Conservation (phyloP, 2,797 vertebrate species). For the Darevskia mixta region DNA sequence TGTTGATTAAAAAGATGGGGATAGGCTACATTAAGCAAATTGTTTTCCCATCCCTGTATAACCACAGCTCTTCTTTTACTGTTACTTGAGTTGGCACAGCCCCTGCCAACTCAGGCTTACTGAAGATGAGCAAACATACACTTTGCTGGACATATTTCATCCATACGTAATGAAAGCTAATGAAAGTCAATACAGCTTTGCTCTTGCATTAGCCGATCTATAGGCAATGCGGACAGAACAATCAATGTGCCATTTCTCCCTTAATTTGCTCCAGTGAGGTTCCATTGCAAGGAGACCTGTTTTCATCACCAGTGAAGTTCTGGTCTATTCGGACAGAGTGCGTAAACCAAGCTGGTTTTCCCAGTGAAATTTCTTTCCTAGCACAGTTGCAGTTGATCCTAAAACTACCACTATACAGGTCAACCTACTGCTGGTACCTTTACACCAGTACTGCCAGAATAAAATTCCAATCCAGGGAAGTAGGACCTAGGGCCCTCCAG, state of each 20-base stretch:
- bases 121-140: constrained; percentile 32
- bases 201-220: neutral
- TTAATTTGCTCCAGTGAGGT: neutral
- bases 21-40: constrained; percentile 28
- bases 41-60: constrained; percentile 27
- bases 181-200: neutral
- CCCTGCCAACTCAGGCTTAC: neutral
- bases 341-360: neutral
- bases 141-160: constrained; percentile 33
- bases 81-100: neutral
- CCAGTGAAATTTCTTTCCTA: neutral
- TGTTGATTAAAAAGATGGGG: constrained; percentile 35
- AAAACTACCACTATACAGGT: neutral
- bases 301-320: neutral
- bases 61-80: neutral
- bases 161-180: neutral
- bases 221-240: neutral
- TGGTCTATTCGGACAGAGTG: neutral
- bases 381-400: neutral
- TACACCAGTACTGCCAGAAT: neutral
- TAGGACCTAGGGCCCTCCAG: too few species aligned
- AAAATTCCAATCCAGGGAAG: neutral
- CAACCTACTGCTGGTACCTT: neutral
- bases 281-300: neutral
- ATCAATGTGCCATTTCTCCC: constrained; percentile 10